Evolutionary conservation across 2,888 invertebrate species (phyloP).

Genomic region (Brenthis ino): DNA sequence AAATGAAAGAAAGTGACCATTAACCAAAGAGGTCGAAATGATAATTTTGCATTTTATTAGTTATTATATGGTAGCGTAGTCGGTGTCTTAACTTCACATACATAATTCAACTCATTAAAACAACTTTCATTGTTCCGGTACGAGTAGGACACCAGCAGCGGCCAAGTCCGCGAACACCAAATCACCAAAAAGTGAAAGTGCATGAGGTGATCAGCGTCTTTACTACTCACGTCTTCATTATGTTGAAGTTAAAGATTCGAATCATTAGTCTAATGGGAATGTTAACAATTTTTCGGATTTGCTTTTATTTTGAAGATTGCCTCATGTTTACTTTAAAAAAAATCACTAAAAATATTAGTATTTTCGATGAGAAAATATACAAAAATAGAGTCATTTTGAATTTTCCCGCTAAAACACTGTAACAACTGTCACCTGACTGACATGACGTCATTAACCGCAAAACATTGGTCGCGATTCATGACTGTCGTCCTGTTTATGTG

Average conservation of each 20-base stretch:
- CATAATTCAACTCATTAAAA: conserved; percentile 52
- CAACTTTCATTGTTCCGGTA: conserved; percentile 73
- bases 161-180: conserved; percentile 60
- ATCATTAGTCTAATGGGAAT: conserved; percentile 43
- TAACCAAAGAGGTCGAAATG: not conserved
- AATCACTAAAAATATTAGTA: too few species aligned
- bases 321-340: too few species aligned
- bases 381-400: too few species aligned
- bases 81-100: conserved; percentile 27
- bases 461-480: too few species aligned
- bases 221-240: conserved; percentile 41
- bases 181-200: conserved; percentile 77
- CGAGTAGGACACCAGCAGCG: conserved; percentile 48
- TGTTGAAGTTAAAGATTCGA: conserved; percentile 48
- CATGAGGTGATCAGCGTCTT: conserved; percentile 64
- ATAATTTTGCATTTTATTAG: not conserved
- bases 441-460: too few species aligned
- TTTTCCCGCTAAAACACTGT: too few species aligned
- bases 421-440: too few species aligned
- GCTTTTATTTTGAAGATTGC: too few species aligned
- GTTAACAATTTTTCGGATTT: too few species aligned
- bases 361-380: too few species aligned
- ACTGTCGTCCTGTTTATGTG: too few species aligned
- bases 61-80: conserved; percentile 17
- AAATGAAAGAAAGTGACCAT: too few species aligned